Base-by-base conservation (phyloP, 30 jellyfish, hydroid and myxozoan species). In the Turritopsis rubra region DNA sequence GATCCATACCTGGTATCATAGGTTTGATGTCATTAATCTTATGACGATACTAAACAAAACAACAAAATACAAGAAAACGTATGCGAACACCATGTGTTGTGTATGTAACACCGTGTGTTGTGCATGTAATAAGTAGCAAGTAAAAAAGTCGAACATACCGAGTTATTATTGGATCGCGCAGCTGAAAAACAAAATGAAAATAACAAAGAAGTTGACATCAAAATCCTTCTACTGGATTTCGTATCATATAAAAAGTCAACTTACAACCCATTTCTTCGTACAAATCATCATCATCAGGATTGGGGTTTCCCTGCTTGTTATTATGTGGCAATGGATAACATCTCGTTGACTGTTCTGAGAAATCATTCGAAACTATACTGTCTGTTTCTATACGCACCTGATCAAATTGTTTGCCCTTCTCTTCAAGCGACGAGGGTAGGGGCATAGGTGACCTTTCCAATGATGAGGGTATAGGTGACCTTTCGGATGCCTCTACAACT, bases 371-470 rank as follows among this genome's bases (percentile, higher is more conserved):
- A n/a, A 7, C 21, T n/a, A 27, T 17, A 8, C 19, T 68, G 30
- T 27, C 30, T 68, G 31, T 60, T 18, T 60, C 21, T 60, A 21
- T 60, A 60, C 19, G 19, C 73, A 41, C 60, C 60, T 41, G 60
- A 41, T 3, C 60, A 41, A 41, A 41, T 13, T 41, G 5, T 41
- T 41, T 13, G 60, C 5, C 13, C 60, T 41, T 41, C 60, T 41
- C 9, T 41, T 41, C 60, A 13, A 41, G 9, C 13, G 60, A n/a
- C n/a, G n/a, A 18, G 22, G 73, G 77, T 17, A 68, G 28, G 8
- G 77, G 77, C 30, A 27, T 27, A 68, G 77, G 77, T 68, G 77
- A 22, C 17, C 77, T 23, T 68, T 23, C 31, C 21, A n/a, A n/a
- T 41, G 60, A 41, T 41, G 60, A 41, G 13, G 9, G n/a, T n/a